Conservation (phyloP, 2,113 vertebrate species). For the Syrrhaptes paradoxus region DNA sequence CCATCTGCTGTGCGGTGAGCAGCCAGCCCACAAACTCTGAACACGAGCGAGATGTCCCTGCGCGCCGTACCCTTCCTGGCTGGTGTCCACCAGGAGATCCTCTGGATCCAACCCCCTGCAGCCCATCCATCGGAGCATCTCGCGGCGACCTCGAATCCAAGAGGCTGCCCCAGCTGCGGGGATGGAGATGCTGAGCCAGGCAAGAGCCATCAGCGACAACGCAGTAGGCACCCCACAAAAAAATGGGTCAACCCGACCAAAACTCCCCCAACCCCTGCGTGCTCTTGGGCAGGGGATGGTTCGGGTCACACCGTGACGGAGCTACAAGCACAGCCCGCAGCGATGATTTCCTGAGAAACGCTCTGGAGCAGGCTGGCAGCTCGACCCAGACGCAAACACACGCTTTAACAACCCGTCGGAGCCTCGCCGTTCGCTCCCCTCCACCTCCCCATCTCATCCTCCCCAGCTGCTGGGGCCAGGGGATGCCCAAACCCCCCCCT, state of each 20-base stretch:
- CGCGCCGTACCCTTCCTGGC: background rate
- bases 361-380: background rate
- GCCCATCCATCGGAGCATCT: background rate
- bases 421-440: background rate
- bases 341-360: fast-evolving
- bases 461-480: background rate
- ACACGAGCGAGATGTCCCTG: background rate
- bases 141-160: background rate
- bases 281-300: background rate
- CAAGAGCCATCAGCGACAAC: background rate
- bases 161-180: background rate
- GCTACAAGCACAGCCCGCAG: background rate
- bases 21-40: background rate
- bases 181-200: background rate
- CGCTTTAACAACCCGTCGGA: fast-evolving
- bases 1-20: fast-evolving
- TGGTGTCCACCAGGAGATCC: background rate
- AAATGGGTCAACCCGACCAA: fast-evolving
- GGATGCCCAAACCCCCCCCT: background rate
- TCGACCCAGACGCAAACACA: fast-evolving
- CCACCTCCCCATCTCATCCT: background rate
- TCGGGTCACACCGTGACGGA: fast-evolving
- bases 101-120: fast-evolving
- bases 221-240: fast-evolving
- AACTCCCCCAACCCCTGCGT: fast-evolving